Conservation (phyloP, 2,888 invertebrate species). For the Coelinius sp. region DNA sequence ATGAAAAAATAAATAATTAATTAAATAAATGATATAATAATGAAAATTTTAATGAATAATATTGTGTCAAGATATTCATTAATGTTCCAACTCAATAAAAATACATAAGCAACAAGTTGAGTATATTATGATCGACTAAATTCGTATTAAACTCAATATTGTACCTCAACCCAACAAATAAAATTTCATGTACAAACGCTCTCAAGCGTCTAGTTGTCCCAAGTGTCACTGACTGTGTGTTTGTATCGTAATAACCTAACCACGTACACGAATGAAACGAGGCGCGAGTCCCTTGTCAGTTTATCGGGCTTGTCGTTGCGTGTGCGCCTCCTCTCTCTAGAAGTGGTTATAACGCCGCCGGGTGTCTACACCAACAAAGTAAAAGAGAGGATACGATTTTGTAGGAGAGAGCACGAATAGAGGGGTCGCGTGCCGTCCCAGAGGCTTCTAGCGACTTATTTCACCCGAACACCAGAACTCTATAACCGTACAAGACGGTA, state of each 20-base stretch:
- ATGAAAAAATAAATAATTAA: no score
- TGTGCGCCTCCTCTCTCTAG: conserved; percentile 17
- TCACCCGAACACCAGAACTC: neutral
- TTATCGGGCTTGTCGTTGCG: conserved; percentile 38
- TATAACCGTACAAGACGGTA: neutral
- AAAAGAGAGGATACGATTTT: neutral
- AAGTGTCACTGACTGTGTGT: neutral
- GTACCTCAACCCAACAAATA: neutral
- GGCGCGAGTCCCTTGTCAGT: conserved; percentile 39
- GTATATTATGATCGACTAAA: conserved; percentile 5
- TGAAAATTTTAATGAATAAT: no score
- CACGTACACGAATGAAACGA: conserved; percentile 6
- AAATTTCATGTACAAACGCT: neutral
- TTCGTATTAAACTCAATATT: conserved; percentile 5
- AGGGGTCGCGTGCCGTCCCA: conserved; percentile 42
- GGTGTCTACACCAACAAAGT: conserved; percentile 16
- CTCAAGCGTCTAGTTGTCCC: neutral
- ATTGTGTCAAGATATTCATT: no score
- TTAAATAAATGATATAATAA: no score
- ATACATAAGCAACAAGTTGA: conserved; percentile 3
- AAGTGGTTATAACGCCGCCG: conserved; percentile 5
- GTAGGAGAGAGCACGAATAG: conserved; percentile 26
- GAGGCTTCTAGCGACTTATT: conserved; percentile 32
- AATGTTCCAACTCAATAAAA: neutral
- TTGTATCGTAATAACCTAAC: conserved; percentile 11